Percentiles rank a stretch among this genome's conserved stretches.
These are phyloP conservation scores for Neopelma chrysocephalum DNA, from an alignment of 2,797 vertebrate genomes.

Conservation along the genomic window DNA sequence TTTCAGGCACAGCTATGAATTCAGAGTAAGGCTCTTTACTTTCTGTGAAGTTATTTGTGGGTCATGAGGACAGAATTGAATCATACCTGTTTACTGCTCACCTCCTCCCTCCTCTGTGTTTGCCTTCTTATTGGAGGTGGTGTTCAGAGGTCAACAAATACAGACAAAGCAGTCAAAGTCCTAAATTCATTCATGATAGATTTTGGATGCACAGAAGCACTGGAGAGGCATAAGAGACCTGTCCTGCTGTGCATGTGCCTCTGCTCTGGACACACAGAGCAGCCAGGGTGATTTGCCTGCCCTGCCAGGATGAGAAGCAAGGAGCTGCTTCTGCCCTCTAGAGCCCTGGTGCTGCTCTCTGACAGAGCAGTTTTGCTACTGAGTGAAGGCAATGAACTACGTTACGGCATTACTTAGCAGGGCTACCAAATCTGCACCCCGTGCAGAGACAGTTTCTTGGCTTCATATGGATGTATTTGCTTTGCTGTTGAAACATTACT, in stretches of 20 bases:
- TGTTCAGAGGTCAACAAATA: not conserved
- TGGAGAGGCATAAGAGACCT: not conserved
- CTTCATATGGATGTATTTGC: not conserved
- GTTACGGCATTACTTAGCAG: not conserved
- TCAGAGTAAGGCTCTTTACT: not conserved
- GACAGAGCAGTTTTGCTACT: not conserved
- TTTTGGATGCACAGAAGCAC: not conserved
- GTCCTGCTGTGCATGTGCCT: accelerated
- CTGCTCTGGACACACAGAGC: accelerated
- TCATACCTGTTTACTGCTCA: not conserved
- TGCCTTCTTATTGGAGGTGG: accelerated
- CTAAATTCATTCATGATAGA: not conserved
- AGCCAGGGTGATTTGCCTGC: accelerated
- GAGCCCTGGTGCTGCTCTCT: not conserved
- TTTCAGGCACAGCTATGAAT: not conserved
- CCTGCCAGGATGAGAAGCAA: accelerated
- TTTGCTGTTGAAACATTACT: not conserved
- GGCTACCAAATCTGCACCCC: not conserved
- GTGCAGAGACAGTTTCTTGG: not conserved
- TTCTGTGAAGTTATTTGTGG: not conserved
- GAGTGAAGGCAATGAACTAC: accelerated
- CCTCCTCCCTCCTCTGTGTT: not conserved
- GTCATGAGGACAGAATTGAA: not conserved
- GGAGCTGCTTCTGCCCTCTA: not conserved
- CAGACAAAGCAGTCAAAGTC: not conserved